Conservation (phyloP, 1,140 invertebrate species). For the Frieseomelitta varia region DNA sequence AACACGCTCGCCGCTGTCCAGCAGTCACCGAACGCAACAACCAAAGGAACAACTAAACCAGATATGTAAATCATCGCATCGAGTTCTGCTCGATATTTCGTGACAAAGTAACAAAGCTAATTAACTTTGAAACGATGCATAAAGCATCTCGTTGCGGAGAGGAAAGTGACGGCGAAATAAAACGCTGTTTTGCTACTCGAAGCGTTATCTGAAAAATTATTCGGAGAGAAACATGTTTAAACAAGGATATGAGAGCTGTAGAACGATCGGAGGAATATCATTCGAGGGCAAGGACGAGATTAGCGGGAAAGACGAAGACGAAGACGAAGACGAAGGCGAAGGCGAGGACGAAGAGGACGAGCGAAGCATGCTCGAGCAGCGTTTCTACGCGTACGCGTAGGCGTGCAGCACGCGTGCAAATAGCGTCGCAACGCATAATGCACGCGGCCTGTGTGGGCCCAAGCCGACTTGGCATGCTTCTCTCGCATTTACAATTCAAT, state of each 20-base stretch:
- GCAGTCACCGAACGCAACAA: neutral
- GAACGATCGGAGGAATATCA: neutral
- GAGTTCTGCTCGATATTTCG: too few species aligned
- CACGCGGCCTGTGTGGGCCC: constrained; percentile 33
- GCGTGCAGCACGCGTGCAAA: constrained; percentile 42
- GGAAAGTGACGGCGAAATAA: neutral
- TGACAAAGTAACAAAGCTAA: neutral
- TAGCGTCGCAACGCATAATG: constrained; percentile 39
- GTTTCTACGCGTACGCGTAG: constrained; percentile 38
- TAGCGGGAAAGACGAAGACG: neutral
- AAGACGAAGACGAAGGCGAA: neutral
- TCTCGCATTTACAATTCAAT: constrained; percentile 43
- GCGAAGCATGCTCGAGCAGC: neutral
- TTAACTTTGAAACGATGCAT: neutral
- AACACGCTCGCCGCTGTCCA: neutral
- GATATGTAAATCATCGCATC: neutral
- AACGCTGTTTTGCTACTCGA: too few species aligned
- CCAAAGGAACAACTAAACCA: neutral
- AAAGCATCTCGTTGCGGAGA: neutral
- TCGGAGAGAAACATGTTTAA: too few species aligned
- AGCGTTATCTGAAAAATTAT: neutral
- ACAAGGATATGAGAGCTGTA: neutral
- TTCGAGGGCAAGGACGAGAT: constrained; percentile 11
- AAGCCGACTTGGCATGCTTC: neutral
- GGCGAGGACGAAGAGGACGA: neutral